Base-by-base conservation (phyloP, 2,113 vertebrate genomes). In the Tetrao urogallus region DNA sequence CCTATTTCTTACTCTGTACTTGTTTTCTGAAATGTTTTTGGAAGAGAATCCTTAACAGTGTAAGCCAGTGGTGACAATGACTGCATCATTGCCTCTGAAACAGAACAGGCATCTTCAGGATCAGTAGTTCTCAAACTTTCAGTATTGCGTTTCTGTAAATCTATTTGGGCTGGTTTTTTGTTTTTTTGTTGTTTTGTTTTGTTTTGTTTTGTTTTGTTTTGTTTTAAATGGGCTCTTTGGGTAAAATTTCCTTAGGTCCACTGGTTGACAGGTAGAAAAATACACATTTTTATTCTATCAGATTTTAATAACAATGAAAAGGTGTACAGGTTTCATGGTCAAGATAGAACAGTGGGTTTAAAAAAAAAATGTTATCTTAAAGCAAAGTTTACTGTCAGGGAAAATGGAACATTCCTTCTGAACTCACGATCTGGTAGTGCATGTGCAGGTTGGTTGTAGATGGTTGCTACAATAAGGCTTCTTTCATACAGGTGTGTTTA, bases 401-500 rank as follows among this genome's bases (percentile, higher is more conserved):
- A 97, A 97, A 97, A 96, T 94, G 97, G 96, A 97, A 94, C 96
- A 93, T 98, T 98, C 97, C 95, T 98, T 98, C 97, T 97, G 97
- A 97, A 97, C 96, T 97, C 95, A 95, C 92, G 92, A 98, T 98
- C 97, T 95, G 92, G 97, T 97, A 98, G 98, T 98, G 98, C 98
- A 98, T 95, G 96, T 94, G 97, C 98, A 98, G 98, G 98, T 98
- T 98, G 98, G 98, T 98, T 97, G 96, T 88, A 97, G 97, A 97
- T 97, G 96, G 98, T 98, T 98, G 98, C 98, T 98, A 98, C 98
- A 98, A 98, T 98, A 98, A 98, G 98, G 96, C 97, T 98, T 97
- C 98, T 98, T 99, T 99, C 98, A 99, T 98, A 99, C 99, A 99
- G 99, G 99, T 99, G 99, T 99, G 99, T 99, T 99, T 98, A 99